phyloP scores from a whole-genome alignment of 1,140 invertebrate species.

The Drosophila ananassae region DNA sequence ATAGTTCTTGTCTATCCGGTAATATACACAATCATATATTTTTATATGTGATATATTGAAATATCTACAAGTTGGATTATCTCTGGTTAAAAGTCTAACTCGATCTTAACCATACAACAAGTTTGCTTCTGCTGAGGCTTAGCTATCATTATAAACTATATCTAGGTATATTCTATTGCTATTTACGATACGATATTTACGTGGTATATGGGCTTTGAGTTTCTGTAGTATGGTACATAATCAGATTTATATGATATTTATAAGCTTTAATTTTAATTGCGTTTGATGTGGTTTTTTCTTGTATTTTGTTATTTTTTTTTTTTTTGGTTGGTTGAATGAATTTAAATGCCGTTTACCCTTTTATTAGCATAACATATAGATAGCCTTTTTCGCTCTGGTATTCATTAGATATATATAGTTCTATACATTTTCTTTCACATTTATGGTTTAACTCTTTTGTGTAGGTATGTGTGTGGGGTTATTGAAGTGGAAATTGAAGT shows the following conservation, averaged over 20 bases:
- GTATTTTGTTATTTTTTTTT: slow-evolving; percentile 8
- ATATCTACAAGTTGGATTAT: slow-evolving; percentile 59
- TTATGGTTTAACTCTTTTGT: slow-evolving; percentile 30
- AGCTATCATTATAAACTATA: slow-evolving; percentile 54
- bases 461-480: slow-evolving; percentile 52
- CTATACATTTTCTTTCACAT: slow-evolving; percentile 42
- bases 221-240: slow-evolving; percentile 65
- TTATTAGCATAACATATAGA: slow-evolving; percentile 68
- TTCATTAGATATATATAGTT: slow-evolving; percentile 35
- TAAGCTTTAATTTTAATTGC: slow-evolving; percentile 48
- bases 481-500: slow-evolving; percentile 72
- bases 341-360: slow-evolving; percentile 81
- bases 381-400: slow-evolving; percentile 60
- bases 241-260: slow-evolving; percentile 67
- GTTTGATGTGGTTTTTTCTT: slow-evolving; percentile 23
- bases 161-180: slow-evolving; percentile 66
- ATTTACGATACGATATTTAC: slow-evolving; percentile 77
- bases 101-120: slow-evolving; percentile 76
- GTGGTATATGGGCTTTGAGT: slow-evolving; percentile 50
- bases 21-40: slow-evolving; percentile 75
- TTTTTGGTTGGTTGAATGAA: slow-evolving; percentile 50
- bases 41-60: slow-evolving; percentile 58
- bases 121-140: slow-evolving; percentile 54
- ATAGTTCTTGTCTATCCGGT: slow-evolving; percentile 38
- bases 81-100: slow-evolving; percentile 73